Evolutionary conservation across 1,140 invertebrate species (phyloP).

Genomic region (Drosophila persimilis): DNA sequence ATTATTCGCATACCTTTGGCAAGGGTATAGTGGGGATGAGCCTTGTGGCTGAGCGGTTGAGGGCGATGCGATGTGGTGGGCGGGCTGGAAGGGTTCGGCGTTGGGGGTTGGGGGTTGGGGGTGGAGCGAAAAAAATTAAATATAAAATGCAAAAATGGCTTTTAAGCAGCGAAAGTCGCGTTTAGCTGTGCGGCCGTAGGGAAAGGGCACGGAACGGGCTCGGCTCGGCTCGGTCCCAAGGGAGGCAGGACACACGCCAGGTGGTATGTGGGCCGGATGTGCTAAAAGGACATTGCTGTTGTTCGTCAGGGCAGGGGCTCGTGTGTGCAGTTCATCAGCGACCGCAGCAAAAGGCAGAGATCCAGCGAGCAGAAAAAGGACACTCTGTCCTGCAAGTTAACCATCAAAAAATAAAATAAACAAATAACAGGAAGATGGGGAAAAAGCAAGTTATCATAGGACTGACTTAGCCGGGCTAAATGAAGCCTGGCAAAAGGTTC

Average conservation of each 20-base stretch:
- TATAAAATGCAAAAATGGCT: conserved; percentile 79
- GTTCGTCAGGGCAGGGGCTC: conserved; percentile 2
- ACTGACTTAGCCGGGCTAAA: conserved; percentile 28
- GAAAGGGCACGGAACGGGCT: too few relatives aligned
- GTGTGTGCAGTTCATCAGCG: conserved; percentile 75
- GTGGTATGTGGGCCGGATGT: conserved; percentile 48
- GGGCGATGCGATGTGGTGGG: not conserved
- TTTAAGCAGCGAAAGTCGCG: conserved; percentile 76
- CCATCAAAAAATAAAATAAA: conserved; percentile 12
- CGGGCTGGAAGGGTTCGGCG: not conserved
- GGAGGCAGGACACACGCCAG: conserved; percentile 34
- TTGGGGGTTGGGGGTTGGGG: not conserved
- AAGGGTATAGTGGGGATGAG: conserved; percentile 35
- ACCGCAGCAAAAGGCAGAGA: conserved; percentile 65
- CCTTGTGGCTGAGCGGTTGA: conserved; percentile 14
- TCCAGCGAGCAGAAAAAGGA: conserved; percentile 17
- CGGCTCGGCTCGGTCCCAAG: not conserved
- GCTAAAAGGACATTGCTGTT: conserved; percentile 71
- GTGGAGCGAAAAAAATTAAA: conserved; percentile 59
- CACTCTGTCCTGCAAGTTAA: conserved; percentile 8
- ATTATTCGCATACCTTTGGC: not conserved
- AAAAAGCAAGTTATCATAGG: conserved; percentile 44
- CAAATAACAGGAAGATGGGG: not conserved
- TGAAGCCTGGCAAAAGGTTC: conserved; percentile 28
- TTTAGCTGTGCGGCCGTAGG: conserved; percentile 36